Conservation (phyloP, 2,797 vertebrate species). For the Schizothorax lantsangensis region DNA sequence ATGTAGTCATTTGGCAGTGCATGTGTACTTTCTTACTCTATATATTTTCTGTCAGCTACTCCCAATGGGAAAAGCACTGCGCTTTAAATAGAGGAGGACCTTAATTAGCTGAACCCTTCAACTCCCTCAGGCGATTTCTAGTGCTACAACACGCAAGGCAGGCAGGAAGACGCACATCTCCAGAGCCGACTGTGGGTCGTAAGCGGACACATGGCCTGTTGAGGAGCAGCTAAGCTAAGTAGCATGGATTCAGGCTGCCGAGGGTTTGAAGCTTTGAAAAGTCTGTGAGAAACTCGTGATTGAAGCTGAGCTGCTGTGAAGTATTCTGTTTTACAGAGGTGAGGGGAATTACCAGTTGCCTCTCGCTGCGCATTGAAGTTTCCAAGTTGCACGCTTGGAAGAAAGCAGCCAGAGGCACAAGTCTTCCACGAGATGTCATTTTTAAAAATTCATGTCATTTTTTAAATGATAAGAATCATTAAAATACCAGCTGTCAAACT, state of each 20-base stretch:
- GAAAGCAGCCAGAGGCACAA: constrained; percentile 55
- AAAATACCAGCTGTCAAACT: constrained; percentile 63
- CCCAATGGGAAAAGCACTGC: constrained; percentile 68
- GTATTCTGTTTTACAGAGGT: constrained; percentile 52
- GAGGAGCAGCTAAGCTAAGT: constrained; percentile 50
- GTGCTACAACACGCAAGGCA: constrained; percentile 51
- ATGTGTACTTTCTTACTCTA: constrained; percentile 70
- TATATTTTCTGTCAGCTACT: constrained; percentile 49
- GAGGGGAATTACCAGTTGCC: constrained; percentile 41
- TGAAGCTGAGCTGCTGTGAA: constrained; percentile 45
- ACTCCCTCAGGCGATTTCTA: constrained; percentile 66
- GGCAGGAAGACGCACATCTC: constrained; percentile 64
- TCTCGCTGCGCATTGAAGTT: constrained; percentile 38
- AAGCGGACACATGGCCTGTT: constrained; percentile 64
- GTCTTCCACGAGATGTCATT: constrained; percentile 45
- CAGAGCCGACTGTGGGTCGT: constrained; percentile 59
- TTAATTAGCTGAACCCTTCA: constrained; percentile 82
- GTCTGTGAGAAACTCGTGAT: constrained; percentile 32
- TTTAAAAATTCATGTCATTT: constrained; percentile 61
- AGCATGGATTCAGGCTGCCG: constrained; percentile 31
- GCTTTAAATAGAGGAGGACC: constrained; percentile 80
- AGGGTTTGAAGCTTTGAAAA: constrained; percentile 38
- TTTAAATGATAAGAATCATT: constrained; percentile 62
- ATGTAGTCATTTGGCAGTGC: constrained; percentile 52
- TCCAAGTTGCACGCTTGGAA: constrained; percentile 48